Evolutionary conservation across 2,888 invertebrate genomes (phyloP).

Genomic region (Anagyrus pseudococci): DNA sequence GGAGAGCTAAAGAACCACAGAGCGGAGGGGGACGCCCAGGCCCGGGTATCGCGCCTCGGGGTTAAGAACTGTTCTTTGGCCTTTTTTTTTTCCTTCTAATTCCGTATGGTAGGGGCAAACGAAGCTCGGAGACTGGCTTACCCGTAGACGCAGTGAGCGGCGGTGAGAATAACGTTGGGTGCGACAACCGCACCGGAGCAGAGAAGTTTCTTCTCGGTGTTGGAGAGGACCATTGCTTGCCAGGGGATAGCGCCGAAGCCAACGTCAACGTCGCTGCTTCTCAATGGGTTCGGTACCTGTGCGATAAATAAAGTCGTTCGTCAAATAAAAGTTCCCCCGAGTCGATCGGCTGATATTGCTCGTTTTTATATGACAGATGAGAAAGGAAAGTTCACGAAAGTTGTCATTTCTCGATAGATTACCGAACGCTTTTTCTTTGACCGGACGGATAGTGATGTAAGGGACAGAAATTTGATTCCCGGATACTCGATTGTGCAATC

Average conservation of each 20-base stretch:
- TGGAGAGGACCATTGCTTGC: slow-evolving; percentile 83
- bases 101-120: no score
- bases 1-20: no score
- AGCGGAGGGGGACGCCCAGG: no score
- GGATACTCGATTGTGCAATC: slow-evolving; percentile 12
- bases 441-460: slow-evolving; percentile 25
- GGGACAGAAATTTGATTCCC: slow-evolving; percentile 26
- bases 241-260: slow-evolving; percentile 85
- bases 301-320: not conserved
- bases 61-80: no score
- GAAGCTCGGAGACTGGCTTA: no score
- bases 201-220: slow-evolving; percentile 74
- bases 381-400: slow-evolving; percentile 34
- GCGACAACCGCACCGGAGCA: slow-evolving; percentile 83
- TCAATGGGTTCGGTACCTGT: not conserved
- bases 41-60: no score
- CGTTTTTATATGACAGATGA: no score
- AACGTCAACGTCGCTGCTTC: slow-evolving; percentile 64
- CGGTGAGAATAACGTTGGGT: slow-evolving; percentile 75
- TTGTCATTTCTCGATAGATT: slow-evolving; percentile 15
- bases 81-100: no score
- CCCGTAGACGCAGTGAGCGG: slow-evolving; percentile 84
- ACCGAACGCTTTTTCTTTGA: slow-evolving; percentile 7
- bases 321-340: not conserved
- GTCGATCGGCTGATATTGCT: not conserved